Evolutionary conservation across 2,888 invertebrate species (phyloP), one percentile per base, ranked within the genome.

Genomic region (Conchocele bisecta): DNA sequence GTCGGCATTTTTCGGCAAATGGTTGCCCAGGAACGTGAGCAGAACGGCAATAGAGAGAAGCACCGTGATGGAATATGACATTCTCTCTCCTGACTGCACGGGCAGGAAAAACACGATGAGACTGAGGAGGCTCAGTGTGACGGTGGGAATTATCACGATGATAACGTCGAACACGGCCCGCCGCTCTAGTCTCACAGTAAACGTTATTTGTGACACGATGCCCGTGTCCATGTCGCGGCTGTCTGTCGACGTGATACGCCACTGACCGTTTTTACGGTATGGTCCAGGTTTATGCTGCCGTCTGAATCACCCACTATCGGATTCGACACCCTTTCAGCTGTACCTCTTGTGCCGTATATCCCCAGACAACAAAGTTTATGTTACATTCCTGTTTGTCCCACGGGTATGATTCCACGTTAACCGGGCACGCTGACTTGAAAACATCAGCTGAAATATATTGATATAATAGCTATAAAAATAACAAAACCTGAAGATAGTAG

Each of bases 351-450:
- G 35, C 17, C 0, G 6, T 9, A 44, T 69, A 63, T 28, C 42
- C 44, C 44, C 50, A 51, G 4, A 69, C 53, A 15, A 59, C 26
- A 37, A 70, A 65, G 2, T 31, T 26, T 6, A 65, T 15, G 1
- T 31, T 35, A 33, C 70, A 65, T 5, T 29, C 46, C 29, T 70
- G 70, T 13, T 48, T 31, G 39, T 70, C 70, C 70, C 70, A 42
- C 6, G 42, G 42, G 22, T 42, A 42, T 20, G 42, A n/a, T n/a
- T n/a, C n/a, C n/a, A n/a, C n/a, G n/a, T n/a, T n/a, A n/a, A n/a
- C n/a, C n/a, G n/a, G n/a, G n/a, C n/a, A n/a, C n/a, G n/a, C n/a
- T n/a, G n/a, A n/a, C n/a, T n/a, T n/a, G n/a, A n/a, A n/a, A n/a
- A n/a, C n/a, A n/a, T n/a, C n/a, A n/a, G n/a, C n/a, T n/a, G n/a